Conservation (phyloP, 2,113 vertebrate genomes). For the Mus spicilegus region DNA sequence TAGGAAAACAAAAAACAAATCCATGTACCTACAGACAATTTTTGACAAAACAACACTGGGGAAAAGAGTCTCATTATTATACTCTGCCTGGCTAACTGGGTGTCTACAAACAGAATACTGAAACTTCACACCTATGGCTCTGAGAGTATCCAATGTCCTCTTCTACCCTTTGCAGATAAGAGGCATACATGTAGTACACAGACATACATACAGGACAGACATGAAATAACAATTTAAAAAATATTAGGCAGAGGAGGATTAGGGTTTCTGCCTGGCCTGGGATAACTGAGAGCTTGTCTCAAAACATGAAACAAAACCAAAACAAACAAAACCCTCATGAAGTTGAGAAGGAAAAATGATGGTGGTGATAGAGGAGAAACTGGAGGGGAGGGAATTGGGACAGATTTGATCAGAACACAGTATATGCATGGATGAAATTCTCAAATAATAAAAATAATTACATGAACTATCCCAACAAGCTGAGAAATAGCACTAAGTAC, state of each 20-base stretch:
- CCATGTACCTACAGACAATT: neutral
- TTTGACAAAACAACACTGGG: neutral
- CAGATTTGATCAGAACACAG: neutral
- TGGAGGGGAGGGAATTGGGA: neutral
- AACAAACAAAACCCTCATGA: neutral
- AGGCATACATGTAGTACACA: neutral
- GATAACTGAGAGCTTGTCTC: neutral
- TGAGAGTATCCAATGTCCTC: neutral
- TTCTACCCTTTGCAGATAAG: neutral
- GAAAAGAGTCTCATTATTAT: neutral
- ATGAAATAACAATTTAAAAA: neutral
- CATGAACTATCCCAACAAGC: neutral
- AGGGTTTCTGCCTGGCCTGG: neutral
- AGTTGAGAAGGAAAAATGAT: neutral
- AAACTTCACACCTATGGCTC: neutral
- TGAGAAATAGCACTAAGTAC: neutral
- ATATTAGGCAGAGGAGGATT: neutral
- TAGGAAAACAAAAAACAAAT: neutral
- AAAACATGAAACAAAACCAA: neutral
- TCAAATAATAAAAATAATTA: neutral
- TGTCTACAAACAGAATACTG: neutral
- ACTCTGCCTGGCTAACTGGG: neutral
- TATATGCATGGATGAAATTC: neutral
- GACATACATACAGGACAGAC: neutral
- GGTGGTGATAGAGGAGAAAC: neutral